Evolutionary conservation across 2,797 vertebrate genomes (phyloP).

Genomic region (Melanotaenia nigrans): DNA sequence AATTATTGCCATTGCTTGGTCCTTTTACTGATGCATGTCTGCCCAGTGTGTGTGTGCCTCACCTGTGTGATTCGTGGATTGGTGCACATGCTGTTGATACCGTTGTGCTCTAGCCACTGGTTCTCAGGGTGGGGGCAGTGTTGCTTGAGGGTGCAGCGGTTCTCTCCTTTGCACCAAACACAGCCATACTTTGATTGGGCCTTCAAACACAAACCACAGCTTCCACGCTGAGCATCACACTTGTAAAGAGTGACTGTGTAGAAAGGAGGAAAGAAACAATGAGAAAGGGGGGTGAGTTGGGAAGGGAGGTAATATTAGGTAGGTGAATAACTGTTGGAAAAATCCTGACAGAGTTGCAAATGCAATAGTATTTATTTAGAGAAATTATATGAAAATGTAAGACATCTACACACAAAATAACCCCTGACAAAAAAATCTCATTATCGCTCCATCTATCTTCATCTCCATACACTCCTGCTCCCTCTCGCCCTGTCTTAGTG

Average conservation of each 20-base stretch:
- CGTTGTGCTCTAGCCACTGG: conserved; percentile 92
- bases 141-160: conserved; percentile 93
- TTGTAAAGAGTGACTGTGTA: conserved; percentile 96
- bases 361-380: conserved; percentile 22
- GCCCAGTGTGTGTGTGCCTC: conserved; percentile 53
- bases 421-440: conserved; percentile 34
- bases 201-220: conserved; percentile 97
- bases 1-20: conserved; percentile 1
- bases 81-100: conserved; percentile 94
- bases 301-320: neutral
- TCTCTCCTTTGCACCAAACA: conserved; percentile 93
- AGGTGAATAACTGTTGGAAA: conserved; percentile 26
- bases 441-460: conserved; percentile 54
- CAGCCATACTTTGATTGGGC: conserved; percentile 94
- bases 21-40: neutral
- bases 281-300: neutral
- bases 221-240: conserved; percentile 93
- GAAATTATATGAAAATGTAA: conserved; percentile 29
- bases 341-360: conserved; percentile 34
- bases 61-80: conserved; percentile 96
- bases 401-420: conserved; percentile 27
- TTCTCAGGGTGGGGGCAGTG: conserved; percentile 91
- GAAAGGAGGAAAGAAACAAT: conserved; percentile 9
- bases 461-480: conserved; percentile 19
- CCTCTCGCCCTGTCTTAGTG: conserved; percentile 11